phyloP scores from a whole-genome alignment of 1,140 invertebrate genomes.

The Trypoxylus dichotomus region DNA sequence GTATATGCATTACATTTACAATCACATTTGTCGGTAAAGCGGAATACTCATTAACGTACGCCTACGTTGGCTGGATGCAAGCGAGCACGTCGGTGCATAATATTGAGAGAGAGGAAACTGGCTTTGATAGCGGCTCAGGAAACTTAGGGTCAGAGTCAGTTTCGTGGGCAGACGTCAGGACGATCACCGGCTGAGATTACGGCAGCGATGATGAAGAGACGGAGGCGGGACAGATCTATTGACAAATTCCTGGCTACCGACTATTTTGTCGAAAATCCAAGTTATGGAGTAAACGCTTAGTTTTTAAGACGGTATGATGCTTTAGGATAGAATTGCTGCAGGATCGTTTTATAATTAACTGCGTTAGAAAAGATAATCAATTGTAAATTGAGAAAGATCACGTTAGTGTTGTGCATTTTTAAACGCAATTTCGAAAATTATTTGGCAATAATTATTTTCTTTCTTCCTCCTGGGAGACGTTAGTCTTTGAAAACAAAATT shows the following conservation, averaged over 20 bases:
- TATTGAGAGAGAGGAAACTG: conserved; percentile 13
- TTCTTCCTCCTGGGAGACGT: no score
- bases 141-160: conserved; percentile 17
- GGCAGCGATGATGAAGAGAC: neutral
- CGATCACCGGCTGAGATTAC: conserved; percentile 22
- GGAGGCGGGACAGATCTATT: neutral
- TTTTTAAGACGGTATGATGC: no score
- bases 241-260: neutral
- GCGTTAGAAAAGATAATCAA: no score
- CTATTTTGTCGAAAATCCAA: no score
- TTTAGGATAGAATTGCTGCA: no score
- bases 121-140: conserved; percentile 12
- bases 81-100: conserved; percentile 16
- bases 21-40: conserved; percentile 9
- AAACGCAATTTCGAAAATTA: no score
- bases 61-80: neutral
- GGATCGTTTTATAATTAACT: no score
- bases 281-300: no score
- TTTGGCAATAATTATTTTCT: no score
- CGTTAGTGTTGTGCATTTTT: no score
- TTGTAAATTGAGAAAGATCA: no score
- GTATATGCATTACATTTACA: neutral
- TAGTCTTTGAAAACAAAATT: no score
- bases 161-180: conserved; percentile 1
- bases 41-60: conserved; percentile 16